phyloP scores from a whole-genome alignment of 2,113 vertebrate species.

The Circaetus cinerascens region DNA sequence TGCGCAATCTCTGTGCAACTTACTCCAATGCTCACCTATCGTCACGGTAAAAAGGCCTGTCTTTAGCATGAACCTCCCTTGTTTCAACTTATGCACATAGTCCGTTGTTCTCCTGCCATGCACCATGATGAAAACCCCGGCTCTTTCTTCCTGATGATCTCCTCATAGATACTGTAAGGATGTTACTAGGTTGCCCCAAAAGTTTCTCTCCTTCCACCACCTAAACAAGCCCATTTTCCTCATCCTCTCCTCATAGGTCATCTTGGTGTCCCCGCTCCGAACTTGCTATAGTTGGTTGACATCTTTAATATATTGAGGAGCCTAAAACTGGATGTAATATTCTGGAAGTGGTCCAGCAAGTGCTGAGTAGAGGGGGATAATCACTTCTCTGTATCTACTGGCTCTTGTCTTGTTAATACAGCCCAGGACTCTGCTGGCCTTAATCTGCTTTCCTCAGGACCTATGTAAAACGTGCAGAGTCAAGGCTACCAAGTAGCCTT shows the following conservation, averaged over 20 bases:
- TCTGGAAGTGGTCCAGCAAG: not conserved
- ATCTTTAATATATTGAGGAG: not conserved
- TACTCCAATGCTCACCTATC: rapidly evolving
- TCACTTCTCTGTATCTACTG: not conserved
- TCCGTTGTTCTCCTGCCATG: not conserved
- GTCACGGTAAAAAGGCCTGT: not conserved
- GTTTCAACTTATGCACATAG: not conserved
- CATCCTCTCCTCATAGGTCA: not conserved
- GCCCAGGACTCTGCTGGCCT: not conserved
- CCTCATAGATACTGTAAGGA: not conserved
- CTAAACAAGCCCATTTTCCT: not conserved
- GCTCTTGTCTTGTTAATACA: not conserved
- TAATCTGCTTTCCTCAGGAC: not conserved
- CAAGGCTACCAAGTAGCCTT: not conserved
- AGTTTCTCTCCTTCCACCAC: not conserved
- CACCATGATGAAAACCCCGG: rapidly evolving
- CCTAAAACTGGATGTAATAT: not conserved
- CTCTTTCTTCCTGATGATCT: not conserved
- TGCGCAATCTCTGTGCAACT: not conserved
- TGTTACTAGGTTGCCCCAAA: not conserved
- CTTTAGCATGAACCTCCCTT: rapidly evolving
- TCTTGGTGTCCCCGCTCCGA: not conserved
- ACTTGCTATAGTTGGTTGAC: not conserved
- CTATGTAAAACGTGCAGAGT: rapidly evolving
- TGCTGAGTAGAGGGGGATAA: not conserved